Evolutionary conservation across 2,797 vertebrate genomes (phyloP).

Genomic region (Erethizon dorsatum): DNA sequence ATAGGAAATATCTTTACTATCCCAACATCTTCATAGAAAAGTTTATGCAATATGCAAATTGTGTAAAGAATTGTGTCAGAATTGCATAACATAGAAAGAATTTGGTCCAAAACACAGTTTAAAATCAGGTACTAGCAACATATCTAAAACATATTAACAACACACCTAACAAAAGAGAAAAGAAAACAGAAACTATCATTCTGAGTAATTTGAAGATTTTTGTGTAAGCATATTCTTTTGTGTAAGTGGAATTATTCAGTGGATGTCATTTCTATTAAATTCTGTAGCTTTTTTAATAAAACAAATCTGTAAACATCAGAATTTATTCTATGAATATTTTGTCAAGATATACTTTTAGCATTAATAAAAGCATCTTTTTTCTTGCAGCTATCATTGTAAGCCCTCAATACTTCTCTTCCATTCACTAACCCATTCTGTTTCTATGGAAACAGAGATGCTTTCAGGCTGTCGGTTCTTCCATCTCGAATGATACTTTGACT

Average conservation of each 20-base stretch:
- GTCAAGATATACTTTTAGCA: background rate
- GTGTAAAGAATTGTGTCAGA: background rate
- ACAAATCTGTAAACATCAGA: background rate
- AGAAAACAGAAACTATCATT: background rate
- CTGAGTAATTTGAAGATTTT: background rate
- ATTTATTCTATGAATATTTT: slow-evolving; percentile 30
- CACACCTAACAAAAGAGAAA: background rate
- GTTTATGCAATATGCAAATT: background rate
- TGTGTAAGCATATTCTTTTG: background rate
- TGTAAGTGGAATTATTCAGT: background rate
- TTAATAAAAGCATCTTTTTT: slow-evolving; percentile 12
- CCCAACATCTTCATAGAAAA: background rate
- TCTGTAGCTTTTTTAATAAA: background rate
- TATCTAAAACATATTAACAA: background rate
- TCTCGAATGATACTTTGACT: background rate
- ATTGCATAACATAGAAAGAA: background rate
- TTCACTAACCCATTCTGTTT: background rate
- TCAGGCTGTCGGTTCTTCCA: background rate
- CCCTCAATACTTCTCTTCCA: background rate
- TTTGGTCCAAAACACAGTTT: background rate
- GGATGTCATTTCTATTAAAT: background rate
- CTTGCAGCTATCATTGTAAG: slow-evolving; percentile 7
- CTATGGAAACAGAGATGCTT: background rate
- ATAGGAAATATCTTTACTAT: background rate
- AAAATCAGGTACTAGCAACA: background rate